Base-by-base conservation (phyloP, 2,888 invertebrate genomes). In the Drosophila neonasuta region DNA sequence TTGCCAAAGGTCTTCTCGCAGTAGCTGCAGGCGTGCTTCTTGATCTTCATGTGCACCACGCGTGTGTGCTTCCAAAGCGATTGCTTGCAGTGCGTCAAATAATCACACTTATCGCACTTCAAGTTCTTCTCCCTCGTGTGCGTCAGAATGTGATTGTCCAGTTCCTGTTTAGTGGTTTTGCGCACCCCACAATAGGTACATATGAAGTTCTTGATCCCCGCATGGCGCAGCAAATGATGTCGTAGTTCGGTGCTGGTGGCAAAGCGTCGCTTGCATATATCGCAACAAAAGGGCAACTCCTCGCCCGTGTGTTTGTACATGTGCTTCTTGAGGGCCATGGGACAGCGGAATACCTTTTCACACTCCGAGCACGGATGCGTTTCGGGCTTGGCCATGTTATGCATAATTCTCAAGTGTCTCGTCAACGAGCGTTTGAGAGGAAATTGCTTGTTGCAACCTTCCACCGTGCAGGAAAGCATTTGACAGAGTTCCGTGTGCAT, bases 111-210 rank as follows among this genome's bases (percentile, higher is more conserved):
- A 4, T 45, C 45, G 15, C 90, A 90, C 55, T 88, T 83, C 51
- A 83, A 90, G 48, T 84, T 88, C 45, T 90, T 90, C 30, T 90
- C 90, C 58, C 84, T 86, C 8, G 90, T 90, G 66, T 90, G 90
- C 0, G 89, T 90, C 17, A 88, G 74, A 7, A 90, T 86, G 52
- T 90, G 90, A 10, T 88, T 89, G 36, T 90, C 89, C 79, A 89
- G 79, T 57, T 90, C 90, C 58, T 89, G 89, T 0, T 89, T 78
- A 1, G 90, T 90, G 0, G 90, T 90, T 55, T 90, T 90, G 3
- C 88, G 89, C 8, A 89, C 88, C 0, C 90, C 90, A 41, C 90
- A 90, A 50, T 90, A 89, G 0, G 90, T 89, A 15, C 90, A 90
- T 0, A 90, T 88, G 42, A 89, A 89, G 32, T 90, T 90, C 55